phyloP scores from a whole-genome alignment of 2,113 vertebrate genomes.

The Cairina moschata region DNA sequence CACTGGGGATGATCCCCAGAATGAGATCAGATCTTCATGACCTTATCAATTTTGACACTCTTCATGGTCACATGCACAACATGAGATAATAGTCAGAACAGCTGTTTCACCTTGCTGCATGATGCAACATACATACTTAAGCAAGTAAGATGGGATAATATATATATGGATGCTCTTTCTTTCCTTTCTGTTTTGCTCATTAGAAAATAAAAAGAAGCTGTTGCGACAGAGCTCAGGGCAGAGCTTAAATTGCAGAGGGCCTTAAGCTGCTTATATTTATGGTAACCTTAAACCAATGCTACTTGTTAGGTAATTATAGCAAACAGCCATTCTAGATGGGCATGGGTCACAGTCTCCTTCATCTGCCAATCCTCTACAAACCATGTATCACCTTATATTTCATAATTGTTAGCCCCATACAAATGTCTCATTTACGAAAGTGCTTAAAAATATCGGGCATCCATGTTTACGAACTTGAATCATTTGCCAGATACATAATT shows the following conservation, averaged over 20 bases:
- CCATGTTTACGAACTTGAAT: not conserved
- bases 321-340: not conserved
- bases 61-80: not conserved
- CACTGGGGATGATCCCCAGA: not conserved
- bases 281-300: not conserved
- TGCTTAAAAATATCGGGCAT: not conserved
- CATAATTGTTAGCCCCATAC: not conserved
- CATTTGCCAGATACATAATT: not conserved
- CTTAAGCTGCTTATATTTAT: not conserved
- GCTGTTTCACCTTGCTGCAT: constrained; percentile 1
- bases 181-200: not conserved
- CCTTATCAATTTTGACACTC: not conserved
- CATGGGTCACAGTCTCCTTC: not conserved
- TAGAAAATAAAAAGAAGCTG: not conserved
- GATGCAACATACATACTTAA: not conserved
- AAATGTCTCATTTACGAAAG: not conserved
- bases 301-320: not conserved
- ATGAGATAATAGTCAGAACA: not conserved
- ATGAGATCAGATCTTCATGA: not conserved
- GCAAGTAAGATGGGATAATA: not conserved
- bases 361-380: not conserved
- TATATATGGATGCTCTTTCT: not conserved
- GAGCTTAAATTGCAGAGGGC: not conserved
- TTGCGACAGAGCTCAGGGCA: not conserved
- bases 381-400: not conserved